Percentiles rank a stretch among this genome's conserved stretches.
Conservation (phyloP, 2,888 invertebrate genomes). For the Synanthedon formicaeformis region DNA sequence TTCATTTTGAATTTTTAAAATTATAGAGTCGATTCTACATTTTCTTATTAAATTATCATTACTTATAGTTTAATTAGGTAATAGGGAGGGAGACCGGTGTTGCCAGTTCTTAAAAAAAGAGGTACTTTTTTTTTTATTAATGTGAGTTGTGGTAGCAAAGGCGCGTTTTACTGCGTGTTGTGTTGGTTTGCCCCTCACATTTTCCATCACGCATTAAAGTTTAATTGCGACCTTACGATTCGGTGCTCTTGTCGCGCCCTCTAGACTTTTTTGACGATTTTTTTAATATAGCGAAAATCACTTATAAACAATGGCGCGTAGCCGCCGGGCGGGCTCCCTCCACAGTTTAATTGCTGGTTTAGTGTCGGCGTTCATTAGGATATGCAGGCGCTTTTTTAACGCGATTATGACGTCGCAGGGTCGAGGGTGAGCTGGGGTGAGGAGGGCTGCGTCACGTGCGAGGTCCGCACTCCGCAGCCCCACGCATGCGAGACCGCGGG, state of each 20-base stretch:
- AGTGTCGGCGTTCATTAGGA: conserved; percentile 61
- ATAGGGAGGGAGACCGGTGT: too few species aligned
- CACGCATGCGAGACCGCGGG: conserved; percentile 69
- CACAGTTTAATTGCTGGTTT: conserved; percentile 60
- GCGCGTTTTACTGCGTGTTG: conserved; percentile 27
- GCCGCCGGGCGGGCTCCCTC: conserved; percentile 30
- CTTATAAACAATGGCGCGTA: conserved; percentile 41
- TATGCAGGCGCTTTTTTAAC: conserved; percentile 66
- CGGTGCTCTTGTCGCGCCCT: conserved; percentile 42
- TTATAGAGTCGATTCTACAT: too few species aligned
- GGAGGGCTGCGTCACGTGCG: conserved; percentile 70
- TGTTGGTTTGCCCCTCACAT: conserved; percentile 23
- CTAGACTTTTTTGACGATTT: conserved; percentile 40
- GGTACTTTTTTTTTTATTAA: too few species aligned
- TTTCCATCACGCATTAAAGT: conserved; percentile 37
- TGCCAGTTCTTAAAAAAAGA: too few species aligned
- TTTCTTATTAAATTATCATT: too few species aligned
- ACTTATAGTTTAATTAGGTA: too few species aligned
- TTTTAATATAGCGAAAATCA: conserved; percentile 50
- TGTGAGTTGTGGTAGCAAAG: not conserved
- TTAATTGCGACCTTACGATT: conserved; percentile 56
- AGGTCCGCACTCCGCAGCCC: conserved; percentile 68
- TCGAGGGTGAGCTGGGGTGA: conserved; percentile 58
- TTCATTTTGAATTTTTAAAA: too few species aligned
- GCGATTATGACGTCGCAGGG: conserved; percentile 65